phyloP scores from a whole-genome alignment of 2,797 vertebrate species.

The Pempheris klunzingeri region DNA sequence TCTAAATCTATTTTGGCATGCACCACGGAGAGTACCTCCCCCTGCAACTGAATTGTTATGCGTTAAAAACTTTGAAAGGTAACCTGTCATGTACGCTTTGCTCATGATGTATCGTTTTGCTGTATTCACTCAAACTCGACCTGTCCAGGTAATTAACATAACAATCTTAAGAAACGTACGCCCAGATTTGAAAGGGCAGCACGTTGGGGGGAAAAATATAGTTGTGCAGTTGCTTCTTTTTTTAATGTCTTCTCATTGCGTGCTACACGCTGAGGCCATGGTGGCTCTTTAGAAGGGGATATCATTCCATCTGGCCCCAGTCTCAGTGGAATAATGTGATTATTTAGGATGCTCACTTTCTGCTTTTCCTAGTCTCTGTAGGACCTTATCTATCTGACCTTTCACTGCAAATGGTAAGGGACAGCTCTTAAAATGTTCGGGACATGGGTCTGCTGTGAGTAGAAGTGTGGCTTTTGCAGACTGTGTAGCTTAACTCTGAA shows the following conservation, averaged over 20 bases:
- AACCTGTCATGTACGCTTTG: not conserved
- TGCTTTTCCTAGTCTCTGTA: conserved; percentile 2
- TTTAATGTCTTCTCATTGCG: not conserved
- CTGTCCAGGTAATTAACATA: not conserved
- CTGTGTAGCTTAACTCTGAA: conserved; percentile 1
- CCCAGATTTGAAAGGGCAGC: too few species aligned
- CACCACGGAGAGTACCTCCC: not conserved
- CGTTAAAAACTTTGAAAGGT: not conserved
- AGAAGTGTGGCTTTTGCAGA: not conserved
- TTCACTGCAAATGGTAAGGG: conserved; percentile 44
- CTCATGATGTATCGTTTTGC: not conserved
- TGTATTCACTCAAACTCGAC: conserved; percentile 1
- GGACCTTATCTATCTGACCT: conserved; percentile 42
- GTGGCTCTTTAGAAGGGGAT: not conserved
- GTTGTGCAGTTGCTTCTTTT: not conserved
- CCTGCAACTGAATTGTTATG: not conserved
- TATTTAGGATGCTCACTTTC: conserved; percentile 1
- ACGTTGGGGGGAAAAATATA: not conserved
- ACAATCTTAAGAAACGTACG: too few species aligned
- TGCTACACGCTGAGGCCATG: not conserved
- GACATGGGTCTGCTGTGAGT: conserved; percentile 13
- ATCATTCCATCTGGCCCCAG: not conserved
- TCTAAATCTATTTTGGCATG: not conserved
- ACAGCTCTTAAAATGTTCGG: conserved; percentile 11
- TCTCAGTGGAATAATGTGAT: not conserved